Conservation (phyloP, 2,113 vertebrate genomes). For the Phainopepla nitens region DNA sequence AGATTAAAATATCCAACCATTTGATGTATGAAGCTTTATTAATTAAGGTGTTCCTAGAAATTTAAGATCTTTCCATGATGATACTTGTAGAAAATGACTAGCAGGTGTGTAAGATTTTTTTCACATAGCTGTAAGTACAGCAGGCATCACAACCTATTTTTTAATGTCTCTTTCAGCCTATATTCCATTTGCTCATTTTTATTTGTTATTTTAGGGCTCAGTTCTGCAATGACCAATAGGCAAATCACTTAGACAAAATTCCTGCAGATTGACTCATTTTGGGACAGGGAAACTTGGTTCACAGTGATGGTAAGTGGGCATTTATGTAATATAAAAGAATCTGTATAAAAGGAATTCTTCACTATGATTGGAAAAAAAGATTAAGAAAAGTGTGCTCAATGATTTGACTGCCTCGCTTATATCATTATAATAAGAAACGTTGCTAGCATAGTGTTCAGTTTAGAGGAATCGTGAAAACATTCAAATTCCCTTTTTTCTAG, state of each 20-base stretch:
- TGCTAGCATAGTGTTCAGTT: background rate
- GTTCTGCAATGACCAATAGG: background rate
- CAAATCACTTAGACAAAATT: background rate
- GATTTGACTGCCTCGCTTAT: background rate
- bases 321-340: background rate
- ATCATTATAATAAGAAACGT: background rate
- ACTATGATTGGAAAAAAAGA: background rate
- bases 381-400: background rate
- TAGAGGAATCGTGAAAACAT: background rate
- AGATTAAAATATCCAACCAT: background rate
- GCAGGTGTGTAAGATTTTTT: background rate
- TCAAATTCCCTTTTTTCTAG: background rate
- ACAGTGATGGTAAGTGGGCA: background rate
- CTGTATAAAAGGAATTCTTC: background rate
- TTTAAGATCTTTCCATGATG: background rate
- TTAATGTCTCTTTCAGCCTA: background rate
- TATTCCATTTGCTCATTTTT: background rate
- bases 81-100: background rate
- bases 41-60: background rate
- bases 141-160: background rate
- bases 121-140: background rate
- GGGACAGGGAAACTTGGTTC: background rate
- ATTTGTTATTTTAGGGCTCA: background rate
- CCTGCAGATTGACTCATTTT: background rate
- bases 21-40: background rate